Base-by-base conservation (phyloP, 2,113 vertebrate genomes). In the Bettongia penicillata region DNA sequence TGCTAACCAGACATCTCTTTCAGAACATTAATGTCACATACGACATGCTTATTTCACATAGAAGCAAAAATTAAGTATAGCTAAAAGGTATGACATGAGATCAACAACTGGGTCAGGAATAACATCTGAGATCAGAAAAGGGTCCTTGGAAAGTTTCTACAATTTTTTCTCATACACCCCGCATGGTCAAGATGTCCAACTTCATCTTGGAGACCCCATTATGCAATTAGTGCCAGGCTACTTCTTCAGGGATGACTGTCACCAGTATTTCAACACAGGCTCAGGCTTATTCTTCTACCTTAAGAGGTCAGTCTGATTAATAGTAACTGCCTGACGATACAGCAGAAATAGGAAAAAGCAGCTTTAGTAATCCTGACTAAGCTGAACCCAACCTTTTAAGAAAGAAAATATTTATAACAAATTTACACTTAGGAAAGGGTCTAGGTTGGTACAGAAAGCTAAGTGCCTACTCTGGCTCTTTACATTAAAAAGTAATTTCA, bases 261-360 rank as follows among this genome's bases (percentile, higher is more conserved):
- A 84, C 43, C 37, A 84, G 47, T 49, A 55, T 89, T 92, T 96
- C 92, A 92, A 49, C 2, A 93, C 91, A 55, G 43, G 31, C 90
- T 96, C 55, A 10, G 68, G 50, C n/a, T 91, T 28, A 28, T 51
- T 68, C 84, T 96, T 51, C 91, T 0, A 16, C 51, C 94, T 93
- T 89, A 92, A 47, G 53, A 90, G 19, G 3, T 51, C 37, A 43
- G 61, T 51, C 68, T 91, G 91, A n/a, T 53, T 52, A 49, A 84
- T 92, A 53, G 0, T n/a, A 89, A 94, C 77, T 93, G 48, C 92
- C 48, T 43, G 28, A 90, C 49, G 51, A 26, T 22, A 96, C n/a
- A 92, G 94, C 28, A 90, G 22, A 61, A 23, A 95, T 25, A 90
- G 92, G 92, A 4, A 90, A 93, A 77, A 91, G 51, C 90, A 96